Evolutionary conservation across 2,113 vertebrate genomes (phyloP).

Genomic region (Circaetus gallicus): DNA sequence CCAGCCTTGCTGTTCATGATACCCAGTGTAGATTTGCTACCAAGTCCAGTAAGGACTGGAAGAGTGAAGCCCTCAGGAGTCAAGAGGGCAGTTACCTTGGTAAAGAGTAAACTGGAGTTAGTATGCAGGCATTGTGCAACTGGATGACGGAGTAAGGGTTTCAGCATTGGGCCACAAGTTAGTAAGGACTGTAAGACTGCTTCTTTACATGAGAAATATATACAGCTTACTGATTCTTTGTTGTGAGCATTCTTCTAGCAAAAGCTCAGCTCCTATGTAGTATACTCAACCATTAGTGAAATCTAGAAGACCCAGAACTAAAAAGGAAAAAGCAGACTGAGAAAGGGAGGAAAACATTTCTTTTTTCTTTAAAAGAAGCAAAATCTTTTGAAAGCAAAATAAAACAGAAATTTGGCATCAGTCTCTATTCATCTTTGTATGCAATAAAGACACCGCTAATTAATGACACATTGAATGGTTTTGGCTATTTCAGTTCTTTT

Average conservation of each 20-base stretch:
- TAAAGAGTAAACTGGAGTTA: not conserved
- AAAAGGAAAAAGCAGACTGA: not conserved
- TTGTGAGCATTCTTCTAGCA: not conserved
- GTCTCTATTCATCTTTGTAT: not conserved
- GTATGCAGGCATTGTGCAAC: not conserved
- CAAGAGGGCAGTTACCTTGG: not conserved
- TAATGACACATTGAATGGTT: not conserved
- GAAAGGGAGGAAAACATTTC: not conserved
- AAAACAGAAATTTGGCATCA: not conserved
- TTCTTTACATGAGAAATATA: not conserved
- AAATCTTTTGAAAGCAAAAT: not conserved
- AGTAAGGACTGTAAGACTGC: not conserved
- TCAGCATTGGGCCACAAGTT: not conserved
- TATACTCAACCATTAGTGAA: not conserved
- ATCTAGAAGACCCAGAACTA: not conserved
- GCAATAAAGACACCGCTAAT: not conserved
- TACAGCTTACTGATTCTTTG: not conserved
- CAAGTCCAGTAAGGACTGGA: not conserved
- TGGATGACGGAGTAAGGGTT: not conserved
- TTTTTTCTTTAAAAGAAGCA: not conserved
- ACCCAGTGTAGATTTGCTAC: not conserved
- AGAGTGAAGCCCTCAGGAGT: not conserved
- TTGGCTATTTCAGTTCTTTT: not conserved
- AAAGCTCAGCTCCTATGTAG: not conserved
- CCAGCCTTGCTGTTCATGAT: not conserved